A percentile compares a stretch with the other conserved stretches of the same genome.
Evolutionary conservation across 1,140 invertebrate species (phyloP).

Genomic region (Lucilia sericata): DNA sequence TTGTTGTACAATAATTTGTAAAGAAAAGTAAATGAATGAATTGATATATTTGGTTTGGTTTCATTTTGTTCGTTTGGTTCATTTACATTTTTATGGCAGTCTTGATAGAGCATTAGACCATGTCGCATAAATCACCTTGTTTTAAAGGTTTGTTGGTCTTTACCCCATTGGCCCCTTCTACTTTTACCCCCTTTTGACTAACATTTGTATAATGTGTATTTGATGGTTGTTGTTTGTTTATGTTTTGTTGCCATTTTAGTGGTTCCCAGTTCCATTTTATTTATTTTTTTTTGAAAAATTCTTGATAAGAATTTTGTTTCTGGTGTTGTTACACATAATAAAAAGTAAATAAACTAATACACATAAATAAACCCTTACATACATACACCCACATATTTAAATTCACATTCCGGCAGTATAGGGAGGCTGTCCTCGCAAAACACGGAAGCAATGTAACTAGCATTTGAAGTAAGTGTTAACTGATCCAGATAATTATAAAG

Average conservation of each 20-base stretch:
- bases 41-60: constrained; percentile 10
- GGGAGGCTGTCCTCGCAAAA: too few relatives aligned
- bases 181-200: neutral
- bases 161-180: neutral
- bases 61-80: constrained; percentile 42
- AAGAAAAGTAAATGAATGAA: neutral
- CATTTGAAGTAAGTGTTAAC: too few relatives aligned
- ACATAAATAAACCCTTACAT: neutral
- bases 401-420: too few relatives aligned
- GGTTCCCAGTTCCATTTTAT: neutral
- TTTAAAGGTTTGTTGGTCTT: neutral
- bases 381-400: neutral
- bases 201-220: neutral
- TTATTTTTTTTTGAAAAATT: neutral
- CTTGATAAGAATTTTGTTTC: neutral
- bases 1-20: neutral
- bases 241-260: neutral
- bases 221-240: constrained; percentile 1
- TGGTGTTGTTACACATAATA: constrained; percentile 18
- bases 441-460: too few relatives aligned
- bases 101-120: constrained; percentile 44
- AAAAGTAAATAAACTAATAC: constrained; percentile 1
- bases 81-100: constrained; percentile 49
- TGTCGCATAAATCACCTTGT: constrained; percentile 47
- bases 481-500: too few relatives aligned